These are phyloP conservation scores for Psilopsiagon aurifrons DNA, from an alignment of 2,113 vertebrate genomes.

Conservation along the genomic window DNA sequence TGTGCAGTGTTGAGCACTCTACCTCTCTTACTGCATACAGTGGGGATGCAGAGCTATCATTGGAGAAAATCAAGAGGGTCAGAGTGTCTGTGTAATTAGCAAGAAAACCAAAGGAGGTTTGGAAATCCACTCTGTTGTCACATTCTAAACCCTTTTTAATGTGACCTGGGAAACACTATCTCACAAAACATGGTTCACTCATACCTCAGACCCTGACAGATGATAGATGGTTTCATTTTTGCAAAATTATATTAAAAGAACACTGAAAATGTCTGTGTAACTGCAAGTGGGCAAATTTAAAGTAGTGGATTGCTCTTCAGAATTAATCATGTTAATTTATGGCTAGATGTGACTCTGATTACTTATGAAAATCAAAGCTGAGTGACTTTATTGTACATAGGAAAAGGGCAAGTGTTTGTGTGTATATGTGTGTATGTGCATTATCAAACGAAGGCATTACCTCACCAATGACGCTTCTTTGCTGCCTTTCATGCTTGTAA, in stretches of 20 bases:
- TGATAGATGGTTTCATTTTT: not conserved
- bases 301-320: conserved; percentile 40
- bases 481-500: conserved; percentile 22
- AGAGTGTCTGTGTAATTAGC: not conserved
- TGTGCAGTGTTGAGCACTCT: not conserved
- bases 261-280: not conserved
- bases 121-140: not conserved
- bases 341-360: conserved; percentile 52
- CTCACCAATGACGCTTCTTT: not conserved
- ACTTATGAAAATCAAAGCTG: conserved; percentile 41
- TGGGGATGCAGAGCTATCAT: not conserved
- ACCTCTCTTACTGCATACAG: not conserved
- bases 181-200: not conserved
- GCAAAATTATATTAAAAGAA: not conserved
- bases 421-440: not conserved
- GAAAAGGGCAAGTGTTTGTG: not conserved
- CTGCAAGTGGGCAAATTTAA: conserved; percentile 41
- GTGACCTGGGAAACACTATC: not conserved
- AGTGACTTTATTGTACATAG: not conserved
- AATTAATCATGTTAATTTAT: conserved; percentile 61
- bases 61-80: not conserved
- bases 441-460: not conserved
- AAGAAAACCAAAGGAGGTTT: conserved; percentile 11
- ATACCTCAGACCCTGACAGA: not conserved
- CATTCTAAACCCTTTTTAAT: not conserved